Percentiles rank a stretch among this genome's conserved stretches.
phyloP scores from a whole-genome alignment of 2,797 vertebrate species.

The Oreochromis grahami region DNA sequence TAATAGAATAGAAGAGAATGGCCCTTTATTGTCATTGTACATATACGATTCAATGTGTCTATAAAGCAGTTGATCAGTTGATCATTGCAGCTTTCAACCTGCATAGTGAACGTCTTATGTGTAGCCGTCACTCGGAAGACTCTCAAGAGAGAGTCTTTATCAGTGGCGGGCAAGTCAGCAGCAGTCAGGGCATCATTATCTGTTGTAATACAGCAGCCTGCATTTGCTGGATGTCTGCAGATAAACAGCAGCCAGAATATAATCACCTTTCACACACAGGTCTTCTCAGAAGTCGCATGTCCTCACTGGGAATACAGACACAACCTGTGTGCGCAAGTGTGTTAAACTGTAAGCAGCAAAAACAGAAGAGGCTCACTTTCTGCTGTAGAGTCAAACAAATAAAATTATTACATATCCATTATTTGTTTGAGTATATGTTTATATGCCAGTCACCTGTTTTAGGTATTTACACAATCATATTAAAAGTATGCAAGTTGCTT shows the following conservation, averaged over 20 bases:
- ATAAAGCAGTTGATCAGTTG: neutral
- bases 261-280: slow-evolving; percentile 71
- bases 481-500: neutral
- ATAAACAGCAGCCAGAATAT: slow-evolving; percentile 68
- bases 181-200: slow-evolving; percentile 61
- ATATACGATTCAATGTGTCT: neutral
- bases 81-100: neutral
- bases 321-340: neutral
- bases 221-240: slow-evolving; percentile 30
- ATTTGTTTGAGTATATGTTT: rapidly evolving
- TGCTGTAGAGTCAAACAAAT: neutral
- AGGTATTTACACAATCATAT: neutral
- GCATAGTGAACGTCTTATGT: neutral
- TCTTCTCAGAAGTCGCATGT: slow-evolving; percentile 64
- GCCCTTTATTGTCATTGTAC: neutral
- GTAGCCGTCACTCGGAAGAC: neutral
- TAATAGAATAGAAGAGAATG: neutral
- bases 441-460: neutral
- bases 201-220: slow-evolving; percentile 54
- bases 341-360: neutral
- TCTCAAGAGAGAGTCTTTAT: slow-evolving; percentile 51
- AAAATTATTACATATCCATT: neutral
- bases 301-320: slow-evolving; percentile 8
- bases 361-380: neutral
- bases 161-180: slow-evolving; percentile 48